These are phyloP conservation scores for Pholis gunnellus DNA, from an alignment of 2,113 vertebrate species.

Conservation along the genomic window DNA sequence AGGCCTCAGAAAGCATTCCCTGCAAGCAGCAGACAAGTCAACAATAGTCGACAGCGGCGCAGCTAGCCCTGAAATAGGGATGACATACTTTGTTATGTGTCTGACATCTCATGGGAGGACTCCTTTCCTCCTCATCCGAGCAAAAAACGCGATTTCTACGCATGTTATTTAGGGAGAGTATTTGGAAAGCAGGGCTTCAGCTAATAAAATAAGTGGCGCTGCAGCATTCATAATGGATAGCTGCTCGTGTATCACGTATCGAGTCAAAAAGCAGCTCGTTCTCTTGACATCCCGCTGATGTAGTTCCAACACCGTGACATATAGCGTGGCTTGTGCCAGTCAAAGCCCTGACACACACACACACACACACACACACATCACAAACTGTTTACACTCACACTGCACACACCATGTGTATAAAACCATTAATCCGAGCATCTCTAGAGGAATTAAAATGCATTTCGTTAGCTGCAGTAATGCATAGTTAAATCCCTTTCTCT, in stretches of 20 bases:
- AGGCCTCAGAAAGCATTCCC: constrained; percentile 44
- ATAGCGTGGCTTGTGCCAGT: constrained; percentile 33
- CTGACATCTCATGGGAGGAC: constrained; percentile 59
- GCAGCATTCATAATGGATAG: constrained; percentile 62
- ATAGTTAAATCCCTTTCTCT: constrained; percentile 48
- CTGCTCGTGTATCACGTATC: constrained; percentile 55
- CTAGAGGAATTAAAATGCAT: constrained; percentile 39
- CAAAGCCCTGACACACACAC: constrained; percentile 23
- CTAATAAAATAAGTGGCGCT: constrained; percentile 64
- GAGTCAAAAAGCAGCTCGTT: constrained; percentile 50
- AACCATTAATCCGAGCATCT: constrained; percentile 33
- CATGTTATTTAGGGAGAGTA: constrained; percentile 38
- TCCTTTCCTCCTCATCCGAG: constrained; percentile 31
- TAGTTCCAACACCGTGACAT: constrained; percentile 30
- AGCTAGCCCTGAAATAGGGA: constrained; percentile 58
- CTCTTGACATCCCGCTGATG: constrained; percentile 37
- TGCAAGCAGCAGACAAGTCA: constrained; percentile 33
- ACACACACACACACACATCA: constrained; percentile 6
- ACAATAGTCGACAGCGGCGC: constrained; percentile 42
- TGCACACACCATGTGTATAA: not conserved
- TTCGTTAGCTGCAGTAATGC: constrained; percentile 29
- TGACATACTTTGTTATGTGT: constrained; percentile 64
- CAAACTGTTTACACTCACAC: not conserved
- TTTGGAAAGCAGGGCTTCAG: constrained; percentile 36
- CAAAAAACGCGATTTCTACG: constrained; percentile 26